phyloP scores from a whole-genome alignment of 2,888 invertebrate genomes.

The Meandrusa payeni region DNA sequence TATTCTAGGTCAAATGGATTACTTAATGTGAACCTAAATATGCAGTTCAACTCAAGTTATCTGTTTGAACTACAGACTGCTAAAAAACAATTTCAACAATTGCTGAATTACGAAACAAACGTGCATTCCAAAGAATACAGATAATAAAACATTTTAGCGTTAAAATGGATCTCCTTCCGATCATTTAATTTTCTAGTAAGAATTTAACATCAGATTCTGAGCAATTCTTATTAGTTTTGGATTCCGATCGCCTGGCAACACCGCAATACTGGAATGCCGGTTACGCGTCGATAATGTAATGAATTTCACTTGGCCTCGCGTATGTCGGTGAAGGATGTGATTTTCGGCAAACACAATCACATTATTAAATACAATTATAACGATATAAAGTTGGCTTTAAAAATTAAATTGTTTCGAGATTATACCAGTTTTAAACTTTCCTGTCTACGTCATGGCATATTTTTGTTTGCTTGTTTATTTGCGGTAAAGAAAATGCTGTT shows the following conservation, averaged over 20 bases:
- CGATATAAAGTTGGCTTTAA: conserved; percentile 11
- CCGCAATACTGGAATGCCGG: conserved; percentile 1
- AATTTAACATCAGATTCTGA: conserved; percentile 7
- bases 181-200: conserved; percentile 13
- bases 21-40: too few species aligned
- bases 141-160: too few species aligned
- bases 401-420: conserved; percentile 12
- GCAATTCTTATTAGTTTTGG: conserved; percentile 12
- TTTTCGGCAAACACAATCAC: conserved; percentile 23
- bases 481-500: too few species aligned
- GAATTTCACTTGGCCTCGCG: conserved; percentile 29
- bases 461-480: too few species aligned
- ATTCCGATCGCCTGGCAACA: conserved; percentile 3
- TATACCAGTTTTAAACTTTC: background rate
- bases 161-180: too few species aligned
- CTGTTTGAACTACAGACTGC: too few species aligned
- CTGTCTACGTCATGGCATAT: background rate
- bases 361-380: conserved; percentile 18
- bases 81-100: too few species aligned
- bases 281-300: conserved; percentile 13
- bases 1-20: too few species aligned
- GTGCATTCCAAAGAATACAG: too few species aligned
- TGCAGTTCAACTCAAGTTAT: too few species aligned
- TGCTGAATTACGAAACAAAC: too few species aligned
- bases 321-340: conserved; percentile 24